A percentile compares a stretch with the other conserved stretches of the same genome.
Conservation (phyloP, 2,888 invertebrate genomes). For the Gordius sp. region DNA sequence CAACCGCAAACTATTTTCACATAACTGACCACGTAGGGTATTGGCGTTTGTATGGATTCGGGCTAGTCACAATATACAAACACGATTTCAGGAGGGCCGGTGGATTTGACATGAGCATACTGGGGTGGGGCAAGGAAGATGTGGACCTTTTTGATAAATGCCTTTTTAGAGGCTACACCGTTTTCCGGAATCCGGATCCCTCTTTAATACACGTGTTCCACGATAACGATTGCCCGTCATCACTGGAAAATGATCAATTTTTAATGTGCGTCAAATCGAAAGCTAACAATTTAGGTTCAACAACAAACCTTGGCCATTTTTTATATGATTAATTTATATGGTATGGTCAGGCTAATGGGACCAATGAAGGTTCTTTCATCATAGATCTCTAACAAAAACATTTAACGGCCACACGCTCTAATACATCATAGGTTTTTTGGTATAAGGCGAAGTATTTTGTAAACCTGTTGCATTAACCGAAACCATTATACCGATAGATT, state of each 20-base stretch:
- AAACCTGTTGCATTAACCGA: too few species aligned
- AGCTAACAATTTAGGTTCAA: slow-evolving; percentile 41
- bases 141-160: slow-evolving; percentile 46
- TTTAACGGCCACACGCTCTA: too few species aligned
- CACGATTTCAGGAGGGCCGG: slow-evolving; percentile 52
- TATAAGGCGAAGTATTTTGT: too few species aligned
- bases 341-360: too few species aligned
- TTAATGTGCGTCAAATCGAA: slow-evolving; percentile 74
- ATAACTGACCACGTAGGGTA: background rate
- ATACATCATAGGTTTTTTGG: too few species aligned
- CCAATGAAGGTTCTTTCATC: too few species aligned
- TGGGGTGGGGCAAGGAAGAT: slow-evolving; percentile 91
- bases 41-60: slow-evolving; percentile 41
- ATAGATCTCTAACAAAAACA: too few species aligned
- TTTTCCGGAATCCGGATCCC: slow-evolving; percentile 60
- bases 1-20: slow-evolving; percentile 19
- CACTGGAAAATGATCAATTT: slow-evolving; percentile 47
- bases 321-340: too few species aligned
- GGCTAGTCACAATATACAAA: slow-evolving; percentile 66
- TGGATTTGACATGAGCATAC: slow-evolving; percentile 63
- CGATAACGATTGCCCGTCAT: slow-evolving; percentile 48
- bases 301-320: background rate
- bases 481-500: too few species aligned
- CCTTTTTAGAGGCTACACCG: slow-evolving; percentile 35
- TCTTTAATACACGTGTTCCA: slow-evolving; percentile 75